Conservation (phyloP, 2,797 vertebrate genomes). For the Chelonia mydas region DNA sequence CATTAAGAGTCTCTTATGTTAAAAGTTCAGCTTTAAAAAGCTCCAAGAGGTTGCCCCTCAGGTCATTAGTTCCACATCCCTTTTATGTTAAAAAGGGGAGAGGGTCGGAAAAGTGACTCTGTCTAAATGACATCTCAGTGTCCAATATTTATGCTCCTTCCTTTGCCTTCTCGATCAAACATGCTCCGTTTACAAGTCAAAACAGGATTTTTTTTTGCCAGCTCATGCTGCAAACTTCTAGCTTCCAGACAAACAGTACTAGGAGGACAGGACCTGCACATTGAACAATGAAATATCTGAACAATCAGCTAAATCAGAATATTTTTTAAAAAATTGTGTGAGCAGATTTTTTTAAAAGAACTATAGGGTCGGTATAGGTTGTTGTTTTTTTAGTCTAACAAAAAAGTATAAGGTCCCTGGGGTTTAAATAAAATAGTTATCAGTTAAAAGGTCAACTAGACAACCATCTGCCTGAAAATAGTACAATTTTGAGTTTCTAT, state of each 20-base stretch:
- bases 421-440: accelerated
- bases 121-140: background rate
- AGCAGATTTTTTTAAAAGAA: background rate
- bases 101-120: background rate
- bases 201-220: background rate
- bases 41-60: background rate
- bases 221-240: background rate
- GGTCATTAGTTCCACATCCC: background rate
- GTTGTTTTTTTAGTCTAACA: background rate
- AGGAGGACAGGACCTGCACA: background rate
- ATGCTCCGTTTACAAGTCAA: background rate
- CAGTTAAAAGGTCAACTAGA: background rate
- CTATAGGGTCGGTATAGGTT: background rate
- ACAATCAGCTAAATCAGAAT: background rate
- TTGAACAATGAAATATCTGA: background rate
- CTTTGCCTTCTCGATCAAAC: background rate
- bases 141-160: background rate
- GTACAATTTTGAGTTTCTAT: background rate
- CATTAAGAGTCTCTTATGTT: background rate
- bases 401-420: background rate
- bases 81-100: background rate
- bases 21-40: background rate
- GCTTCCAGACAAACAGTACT: background rate
- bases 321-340: background rate
- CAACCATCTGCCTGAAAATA: background rate